Percentiles rank a stretch among this genome's conserved stretches.
Conservation (phyloP, 1,140 invertebrate species). For the Vanessa tameamea region DNA sequence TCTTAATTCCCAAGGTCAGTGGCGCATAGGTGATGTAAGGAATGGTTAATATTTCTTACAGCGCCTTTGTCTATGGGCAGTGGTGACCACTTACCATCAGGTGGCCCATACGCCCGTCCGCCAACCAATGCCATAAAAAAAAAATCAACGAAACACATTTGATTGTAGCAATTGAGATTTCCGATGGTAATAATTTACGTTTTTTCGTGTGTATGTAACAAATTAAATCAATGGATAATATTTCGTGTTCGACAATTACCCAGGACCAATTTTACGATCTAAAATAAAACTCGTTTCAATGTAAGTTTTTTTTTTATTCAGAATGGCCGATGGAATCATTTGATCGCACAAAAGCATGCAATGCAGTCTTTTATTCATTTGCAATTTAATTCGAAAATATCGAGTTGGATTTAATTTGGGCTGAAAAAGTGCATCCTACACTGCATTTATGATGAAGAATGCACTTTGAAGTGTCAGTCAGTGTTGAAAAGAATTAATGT, state of each 20-base stretch:
- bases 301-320: slow-evolving; percentile 29
- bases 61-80: too few species aligned
- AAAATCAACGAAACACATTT: neutral
- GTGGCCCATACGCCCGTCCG: too few species aligned
- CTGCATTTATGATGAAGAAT: slow-evolving; percentile 10
- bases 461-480: neutral
- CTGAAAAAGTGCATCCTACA: slow-evolving; percentile 19
- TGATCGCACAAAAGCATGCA: slow-evolving; percentile 31
- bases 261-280: slow-evolving; percentile 25
- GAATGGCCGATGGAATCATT: slow-evolving; percentile 27
- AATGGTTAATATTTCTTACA: too few species aligned
- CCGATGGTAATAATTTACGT: neutral
- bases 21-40: too few species aligned
- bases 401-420: slow-evolving; percentile 27
- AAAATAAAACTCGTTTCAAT: slow-evolving; percentile 29
- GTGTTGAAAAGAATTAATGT: slow-evolving; percentile 8
- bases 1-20: too few species aligned
- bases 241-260: slow-evolving; percentile 12
- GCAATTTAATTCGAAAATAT: slow-evolving; percentile 28
- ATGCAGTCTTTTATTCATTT: slow-evolving; percentile 32
- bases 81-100: too few species aligned
- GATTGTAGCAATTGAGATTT: slow-evolving; percentile 3
- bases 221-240: slow-evolving; percentile 8
- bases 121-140: too few species aligned
- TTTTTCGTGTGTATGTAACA: neutral